Evolutionary conservation across 2,113 vertebrate genomes (phyloP).

Genomic region (Gallinago undulata): DNA sequence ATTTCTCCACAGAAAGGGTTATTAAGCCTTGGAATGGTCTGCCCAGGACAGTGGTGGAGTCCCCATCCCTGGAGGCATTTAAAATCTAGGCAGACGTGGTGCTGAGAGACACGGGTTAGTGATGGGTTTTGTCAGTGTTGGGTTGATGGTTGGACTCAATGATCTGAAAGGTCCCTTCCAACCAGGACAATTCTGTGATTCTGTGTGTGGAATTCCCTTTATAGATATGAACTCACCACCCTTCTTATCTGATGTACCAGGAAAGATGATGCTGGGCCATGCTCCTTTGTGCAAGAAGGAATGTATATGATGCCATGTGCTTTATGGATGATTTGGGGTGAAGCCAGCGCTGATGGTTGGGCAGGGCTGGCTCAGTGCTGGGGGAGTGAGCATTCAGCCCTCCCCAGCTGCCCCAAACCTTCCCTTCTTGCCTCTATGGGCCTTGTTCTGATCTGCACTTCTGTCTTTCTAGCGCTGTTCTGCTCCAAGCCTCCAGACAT

Average conservation of each 20-base stretch:
- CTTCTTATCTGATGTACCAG: neutral
- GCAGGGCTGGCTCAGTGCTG: neutral
- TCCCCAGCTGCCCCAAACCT: neutral
- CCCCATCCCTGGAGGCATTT: no score
- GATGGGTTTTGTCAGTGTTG: no score
- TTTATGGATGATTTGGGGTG: neutral
- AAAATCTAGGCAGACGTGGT: no score
- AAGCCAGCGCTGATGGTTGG: neutral
- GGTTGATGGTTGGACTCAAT: no score
- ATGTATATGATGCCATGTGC: neutral
- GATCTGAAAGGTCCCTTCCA: no score
- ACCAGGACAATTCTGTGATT: no score
- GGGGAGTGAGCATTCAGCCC: neutral
- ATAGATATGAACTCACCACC: neutral
- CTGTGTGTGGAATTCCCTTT: neutral
- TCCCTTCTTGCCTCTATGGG: neutral
- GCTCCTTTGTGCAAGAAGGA: neutral
- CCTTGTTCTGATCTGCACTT: neutral
- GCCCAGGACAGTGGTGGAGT: no score
- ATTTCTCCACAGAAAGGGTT: no score
- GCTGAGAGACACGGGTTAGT: no score
- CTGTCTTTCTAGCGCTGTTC: neutral
- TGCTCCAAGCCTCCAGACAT: conserved; percentile 31
- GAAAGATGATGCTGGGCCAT: neutral
- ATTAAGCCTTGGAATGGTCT: no score